Evolutionary conservation across 2,888 invertebrate genomes (phyloP).

Genomic region (Drosophila flavopinicola): DNA sequence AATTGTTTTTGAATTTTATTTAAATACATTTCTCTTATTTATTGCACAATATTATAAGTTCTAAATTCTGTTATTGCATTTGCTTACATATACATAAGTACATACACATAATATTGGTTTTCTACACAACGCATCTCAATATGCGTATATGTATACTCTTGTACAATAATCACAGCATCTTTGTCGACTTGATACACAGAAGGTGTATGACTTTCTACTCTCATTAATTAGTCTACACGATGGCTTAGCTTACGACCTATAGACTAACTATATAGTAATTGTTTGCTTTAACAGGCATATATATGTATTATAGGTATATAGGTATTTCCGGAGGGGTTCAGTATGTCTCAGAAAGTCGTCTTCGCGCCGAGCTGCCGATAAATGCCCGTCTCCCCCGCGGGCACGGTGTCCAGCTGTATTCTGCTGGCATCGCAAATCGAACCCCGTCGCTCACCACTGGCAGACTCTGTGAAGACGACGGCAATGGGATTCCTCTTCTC

Average conservation of each 20-base stretch:
- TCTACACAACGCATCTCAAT: slow-evolving; percentile 40
- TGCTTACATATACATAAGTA: slow-evolving; percentile 64
- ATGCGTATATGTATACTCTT: slow-evolving; percentile 46
- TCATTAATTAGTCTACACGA: slow-evolving; percentile 56
- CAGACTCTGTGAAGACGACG: slow-evolving; percentile 63
- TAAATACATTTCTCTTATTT: slow-evolving; percentile 49
- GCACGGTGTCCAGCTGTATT: slow-evolving; percentile 66
- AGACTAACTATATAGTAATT: slow-evolving; percentile 48
- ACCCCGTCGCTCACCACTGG: slow-evolving; percentile 35
- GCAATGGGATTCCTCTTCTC: slow-evolving; percentile 67
- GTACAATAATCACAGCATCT: slow-evolving; percentile 82
- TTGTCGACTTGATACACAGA: slow-evolving; percentile 69
- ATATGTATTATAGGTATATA: slow-evolving; percentile 20
- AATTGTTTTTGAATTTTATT: slow-evolving; percentile 21
- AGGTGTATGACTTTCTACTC: slow-evolving; percentile 36
- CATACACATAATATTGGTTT: slow-evolving; percentile 63
- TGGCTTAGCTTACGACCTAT: slow-evolving; percentile 61
- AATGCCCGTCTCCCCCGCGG: slow-evolving; percentile 67
- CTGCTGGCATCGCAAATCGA: slow-evolving; percentile 57
- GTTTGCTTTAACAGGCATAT: slow-evolving; percentile 12
- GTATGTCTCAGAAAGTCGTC: slow-evolving; percentile 59
- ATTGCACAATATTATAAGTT: slow-evolving; percentile 47
- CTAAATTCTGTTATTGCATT: slow-evolving; percentile 42
- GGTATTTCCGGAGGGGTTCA: slow-evolving; percentile 33
- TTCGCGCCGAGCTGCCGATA: slow-evolving; percentile 73